Base-by-base conservation (phyloP, 2,797 vertebrate genomes). In the Nothura maculosa region DNA sequence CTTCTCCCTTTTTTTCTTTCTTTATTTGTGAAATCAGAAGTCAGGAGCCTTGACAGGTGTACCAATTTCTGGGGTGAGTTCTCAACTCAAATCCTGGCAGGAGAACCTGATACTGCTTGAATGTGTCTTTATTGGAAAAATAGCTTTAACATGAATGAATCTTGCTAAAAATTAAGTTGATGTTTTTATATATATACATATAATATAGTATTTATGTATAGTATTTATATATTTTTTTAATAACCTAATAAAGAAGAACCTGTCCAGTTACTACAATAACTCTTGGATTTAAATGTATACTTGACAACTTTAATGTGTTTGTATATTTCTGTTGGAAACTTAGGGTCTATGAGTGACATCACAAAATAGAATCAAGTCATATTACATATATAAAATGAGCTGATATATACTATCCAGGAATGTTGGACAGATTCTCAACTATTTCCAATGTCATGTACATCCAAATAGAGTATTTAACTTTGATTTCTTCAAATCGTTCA, bases 61-160 rank as follows among this genome's bases (percentile, higher is more conserved):
- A 83, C 99, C 99, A 64, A 99, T 99, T 97, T 99, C 99, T 69
- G 99, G 99, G 98, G 99, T 99, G 97, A 98, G 98, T 98, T 89
- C 78, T 85, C 48, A 30, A 1, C 14, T 40, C 50, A 48, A 25
- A 50, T 40, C 91, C 40, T 91, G 36, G 2, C 18, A 22, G 58
- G 11, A 78, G 34, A 83, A 6, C 10, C 21, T 61, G 30, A 19
- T 73, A 38, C 38, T 72, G 14, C 27, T 32, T 32, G 43, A 84
- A 48, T 9, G 1, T 38, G 60, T 13, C 28, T 70, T 77, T 36
- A 43, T 22, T 62, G 27, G 18, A 61, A 58, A 69, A 70, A 86
- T 22, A 92, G 6, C 10, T 80, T 83, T 94, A 60, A 42, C 42
- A 42, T 90, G 50, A 7, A 6, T 50, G 42, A 92, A 87, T 85